phyloP scores from a whole-genome alignment of 1,140 invertebrate species.

The Pygmarrhopalites habei region DNA sequence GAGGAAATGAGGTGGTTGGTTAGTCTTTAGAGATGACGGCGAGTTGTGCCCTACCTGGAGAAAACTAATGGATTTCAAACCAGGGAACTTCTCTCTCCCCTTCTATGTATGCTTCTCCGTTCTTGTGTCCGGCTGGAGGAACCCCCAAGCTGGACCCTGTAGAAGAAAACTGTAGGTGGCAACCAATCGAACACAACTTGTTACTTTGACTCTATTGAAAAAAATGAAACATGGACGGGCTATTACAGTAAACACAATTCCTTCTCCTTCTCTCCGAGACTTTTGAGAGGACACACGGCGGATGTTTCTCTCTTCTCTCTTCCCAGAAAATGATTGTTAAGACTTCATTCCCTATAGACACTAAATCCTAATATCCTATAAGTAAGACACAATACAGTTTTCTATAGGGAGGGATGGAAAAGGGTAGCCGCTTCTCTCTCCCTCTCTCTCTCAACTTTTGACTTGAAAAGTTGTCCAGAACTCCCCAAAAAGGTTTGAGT shows the following conservation, averaged over 20 bases:
- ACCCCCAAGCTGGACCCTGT: conserved; percentile 1
- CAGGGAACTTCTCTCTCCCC: neutral
- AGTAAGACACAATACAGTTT: too few relatives aligned
- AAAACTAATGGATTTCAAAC: conserved; percentile 7
- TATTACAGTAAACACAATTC: too few relatives aligned
- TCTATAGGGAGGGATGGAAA: neutral
- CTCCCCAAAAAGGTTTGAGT: too few relatives aligned
- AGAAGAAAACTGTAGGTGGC: conserved; percentile 6
- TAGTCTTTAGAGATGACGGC: too few relatives aligned
- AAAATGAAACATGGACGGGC: too few relatives aligned
- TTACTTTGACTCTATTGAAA: neutral
- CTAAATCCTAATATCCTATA: too few relatives aligned
- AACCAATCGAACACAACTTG: conserved; percentile 1
- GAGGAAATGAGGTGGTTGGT: too few relatives aligned
- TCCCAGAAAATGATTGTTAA: too few relatives aligned
- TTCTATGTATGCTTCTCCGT: neutral
- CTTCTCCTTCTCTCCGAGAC: too few relatives aligned
- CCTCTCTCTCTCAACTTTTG: too few relatives aligned
- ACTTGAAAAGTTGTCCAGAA: too few relatives aligned
- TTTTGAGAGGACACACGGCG: neutral
- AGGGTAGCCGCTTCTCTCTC: conserved; percentile 5
- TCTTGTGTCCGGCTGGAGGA: neutral
- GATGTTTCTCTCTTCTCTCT: conserved; percentile 7
- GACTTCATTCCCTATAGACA: too few relatives aligned
- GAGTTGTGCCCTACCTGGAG: neutral